Evolutionary conservation across 2,797 vertebrate genomes (phyloP), one percentile per base, ranked within the genome.

Genomic region (Acipenser oxyrinchus): DNA sequence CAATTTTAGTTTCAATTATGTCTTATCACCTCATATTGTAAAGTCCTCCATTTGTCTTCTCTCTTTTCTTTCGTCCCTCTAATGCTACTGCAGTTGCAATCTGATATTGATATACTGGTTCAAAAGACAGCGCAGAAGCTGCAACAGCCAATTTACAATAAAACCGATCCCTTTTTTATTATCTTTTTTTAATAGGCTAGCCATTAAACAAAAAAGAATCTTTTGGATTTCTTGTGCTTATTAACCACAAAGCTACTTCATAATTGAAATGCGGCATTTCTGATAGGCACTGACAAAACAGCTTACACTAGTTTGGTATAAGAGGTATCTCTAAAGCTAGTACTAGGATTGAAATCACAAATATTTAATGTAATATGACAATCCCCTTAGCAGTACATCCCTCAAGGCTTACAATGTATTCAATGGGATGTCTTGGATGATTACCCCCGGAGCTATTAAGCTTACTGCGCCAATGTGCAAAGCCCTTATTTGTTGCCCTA

Each of bases 111-210:
- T 37, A 37, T 37, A 37, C 79, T 85, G 86, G 84, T 84, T 89
- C 79, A 86, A 89, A 86, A 83, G 84, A 81, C 83, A 84, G 85
- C 81, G 3, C 82, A 79, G 84, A 76, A 82, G 83, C 85, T 87
- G 87, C 81, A 72, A 84, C 81, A 89, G 88, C 84, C 72, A 90
- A 91, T 91, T 89, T 91, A 91, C 90, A 91, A 79, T 86, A 71
- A 62, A 83, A 82, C 60, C 74, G 69, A 77, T 76, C 78, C 76
- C 82, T 76, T 83, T 81, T 80, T 75, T 76, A 78, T 37, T n/a
- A n/a, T n/a, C n/a, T 18, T 18, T 18, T 18, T 18, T 1, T 70
- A 83, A 84, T 74, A 77, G 85, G 87, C 83, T 84, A 88, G 82
- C 78, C 77, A 70, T 82, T 77, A 85, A 81, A 80, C 77, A 86